Evolutionary conservation across 2,888 invertebrate species (phyloP).

Genomic region (Phyllotreta cruciferae): DNA sequence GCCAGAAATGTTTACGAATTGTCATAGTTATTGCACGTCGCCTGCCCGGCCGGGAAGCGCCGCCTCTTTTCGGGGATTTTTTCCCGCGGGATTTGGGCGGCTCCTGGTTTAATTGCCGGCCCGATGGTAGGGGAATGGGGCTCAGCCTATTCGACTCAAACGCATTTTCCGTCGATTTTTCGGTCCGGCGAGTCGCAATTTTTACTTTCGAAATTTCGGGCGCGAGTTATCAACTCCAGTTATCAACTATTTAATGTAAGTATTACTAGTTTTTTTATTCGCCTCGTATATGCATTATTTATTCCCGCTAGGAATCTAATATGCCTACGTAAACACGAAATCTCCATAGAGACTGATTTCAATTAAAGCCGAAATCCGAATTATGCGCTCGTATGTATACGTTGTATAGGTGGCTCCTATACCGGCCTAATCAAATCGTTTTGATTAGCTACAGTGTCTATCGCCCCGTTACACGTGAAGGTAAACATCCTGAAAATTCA

Average conservation of each 20-base stretch:
- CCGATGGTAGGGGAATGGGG: conserved; percentile 11
- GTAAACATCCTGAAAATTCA: too few species aligned
- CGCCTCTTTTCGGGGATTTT: conserved; percentile 43
- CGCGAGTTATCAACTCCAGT: neutral
- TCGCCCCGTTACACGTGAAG: neutral
- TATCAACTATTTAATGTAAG: too few species aligned
- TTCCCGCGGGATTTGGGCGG: conserved; percentile 39
- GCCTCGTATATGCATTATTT: conserved; percentile 6
- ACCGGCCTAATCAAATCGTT: conserved; percentile 22
- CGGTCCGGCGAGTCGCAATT: conserved; percentile 13
- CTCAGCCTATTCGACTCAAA: conserved; percentile 24
- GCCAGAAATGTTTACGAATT: conserved; percentile 57
- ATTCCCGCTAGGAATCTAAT: conserved; percentile 24
- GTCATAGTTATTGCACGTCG: conserved; percentile 54
- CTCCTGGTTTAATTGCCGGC: conserved; percentile 12
- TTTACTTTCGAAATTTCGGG: conserved; percentile 1
- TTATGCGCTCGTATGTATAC: conserved; percentile 26
- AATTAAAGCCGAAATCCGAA: conserved; percentile 27
- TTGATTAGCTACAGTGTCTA: conserved; percentile 22
- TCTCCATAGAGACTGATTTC: conserved; percentile 32
- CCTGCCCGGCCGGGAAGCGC: conserved; percentile 44
- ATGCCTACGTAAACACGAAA: conserved; percentile 27
- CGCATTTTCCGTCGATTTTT: conserved; percentile 18
- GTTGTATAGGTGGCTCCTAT: neutral
- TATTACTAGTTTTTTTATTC: too few species aligned